Base-by-base conservation (phyloP, 2,888 invertebrate genomes). In the Netelia melanura region DNA sequence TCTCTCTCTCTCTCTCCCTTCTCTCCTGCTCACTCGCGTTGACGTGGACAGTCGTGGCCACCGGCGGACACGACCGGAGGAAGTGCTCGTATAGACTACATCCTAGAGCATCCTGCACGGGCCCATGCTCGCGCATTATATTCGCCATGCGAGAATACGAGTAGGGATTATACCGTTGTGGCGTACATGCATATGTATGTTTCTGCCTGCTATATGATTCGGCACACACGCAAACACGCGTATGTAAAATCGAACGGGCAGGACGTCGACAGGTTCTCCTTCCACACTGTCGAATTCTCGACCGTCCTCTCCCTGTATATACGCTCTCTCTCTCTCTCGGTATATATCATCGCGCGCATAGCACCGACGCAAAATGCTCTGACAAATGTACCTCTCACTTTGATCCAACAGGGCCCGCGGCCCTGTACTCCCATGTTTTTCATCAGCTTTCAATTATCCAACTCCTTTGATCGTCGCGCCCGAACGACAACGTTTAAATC, bases 51-150 rank as follows among this genome's bases (percentile, higher is more conserved):
- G 58, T 81, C 78, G 77, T 81, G 78, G 85, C 81, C 79, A 79
- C 75, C 83, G 78, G 82, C 90, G 88, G 89, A 89, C 90, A 88
- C 89, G 88, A 87, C 89, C 88, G 89, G 91, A 91, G 91, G 91
- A 91, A 91, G 89, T 90, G 89, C 91, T 91, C 79, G 83, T 92
- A 91, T 91, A 89, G 91, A 91, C 90, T 90, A 92, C 91, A 91
- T 91, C 92, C 91, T 91, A 91, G 89, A 90, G 88, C 90, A 88
- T 88, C 89, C 89, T 88, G 88, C 87, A 86, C 87, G 78, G 85
- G 65, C 64, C 70, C 61, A 67, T 81, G 75, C 75, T 75, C 65
- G 67, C 77, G 71, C 77, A 74, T 79, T 79, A 84, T 84, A 77
- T 65, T 82, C 76, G 30, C 78, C 83, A 86, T 65, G 72, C 65